Evolutionary conservation across 2,797 vertebrate species (phyloP).

Genomic region (Manis javanica): DNA sequence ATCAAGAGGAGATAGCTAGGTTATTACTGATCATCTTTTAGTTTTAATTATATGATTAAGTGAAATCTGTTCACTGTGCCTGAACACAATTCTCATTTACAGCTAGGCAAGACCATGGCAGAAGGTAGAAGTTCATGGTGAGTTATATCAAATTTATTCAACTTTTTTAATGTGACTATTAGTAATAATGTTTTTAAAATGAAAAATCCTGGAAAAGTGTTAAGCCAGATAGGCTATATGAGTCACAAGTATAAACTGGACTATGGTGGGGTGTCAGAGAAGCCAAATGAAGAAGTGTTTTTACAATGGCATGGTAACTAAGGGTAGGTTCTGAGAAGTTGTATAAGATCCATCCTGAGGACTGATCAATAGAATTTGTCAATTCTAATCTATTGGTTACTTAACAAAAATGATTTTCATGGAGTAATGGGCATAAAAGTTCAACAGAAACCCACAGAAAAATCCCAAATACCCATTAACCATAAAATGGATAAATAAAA

Average conservation of each 20-base stretch:
- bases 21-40: not conserved
- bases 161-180: not conserved
- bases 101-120: not conserved
- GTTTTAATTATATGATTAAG: not conserved
- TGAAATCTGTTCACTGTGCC: not conserved
- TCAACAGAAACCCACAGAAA: not conserved
- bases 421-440: not conserved
- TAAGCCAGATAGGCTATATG: not conserved
- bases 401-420: not conserved
- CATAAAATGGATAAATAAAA: not conserved
- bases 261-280: not conserved
- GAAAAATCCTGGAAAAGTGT: not conserved
- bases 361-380: not conserved
- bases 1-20: not conserved
- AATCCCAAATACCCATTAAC: not conserved
- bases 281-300: not conserved
- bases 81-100: not conserved
- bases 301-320: not conserved
- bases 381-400: not conserved
- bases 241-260: not conserved
- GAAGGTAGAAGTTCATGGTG: not conserved
- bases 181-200: not conserved
- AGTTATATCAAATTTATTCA: not conserved
- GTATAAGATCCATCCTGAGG: not conserved
- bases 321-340: not conserved